These are phyloP conservation scores for Oedothorax gibbosus DNA, from an alignment of 1,140 invertebrate genomes.

Conservation along the genomic window DNA sequence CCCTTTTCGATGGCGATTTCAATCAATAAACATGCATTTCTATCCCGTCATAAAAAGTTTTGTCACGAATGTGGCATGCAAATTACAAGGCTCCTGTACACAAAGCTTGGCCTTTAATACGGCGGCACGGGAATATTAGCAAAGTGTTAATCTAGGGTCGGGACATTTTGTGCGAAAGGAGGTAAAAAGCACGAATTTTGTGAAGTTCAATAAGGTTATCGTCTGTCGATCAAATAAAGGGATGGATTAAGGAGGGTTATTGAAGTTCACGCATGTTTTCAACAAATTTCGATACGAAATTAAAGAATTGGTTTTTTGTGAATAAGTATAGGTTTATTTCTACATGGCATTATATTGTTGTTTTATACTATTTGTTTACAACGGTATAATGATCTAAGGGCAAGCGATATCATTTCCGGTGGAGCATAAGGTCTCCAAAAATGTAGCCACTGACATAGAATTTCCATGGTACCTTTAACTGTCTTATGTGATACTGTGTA, in stretches of 20 bases:
- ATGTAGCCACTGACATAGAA: too few species aligned
- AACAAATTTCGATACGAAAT: too few species aligned
- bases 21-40: neutral
- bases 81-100: neutral
- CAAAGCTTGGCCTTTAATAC: neutral
- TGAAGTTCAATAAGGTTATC: neutral
- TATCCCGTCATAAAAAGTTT: neutral
- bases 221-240: neutral
- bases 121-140: neutral
- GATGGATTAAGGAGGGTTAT: neutral
- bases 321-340: too few species aligned
- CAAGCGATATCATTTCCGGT: too few species aligned
- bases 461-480: too few species aligned
- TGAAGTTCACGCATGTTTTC: neutral
- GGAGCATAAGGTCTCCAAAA: too few species aligned
- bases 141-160: conserved; percentile 16
- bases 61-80: neutral
- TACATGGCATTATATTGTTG: too few species aligned
- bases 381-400: too few species aligned
- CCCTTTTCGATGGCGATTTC: neutral
- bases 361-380: too few species aligned
- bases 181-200: conserved; percentile 23
- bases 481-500: too few species aligned
- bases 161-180: conserved; percentile 7
- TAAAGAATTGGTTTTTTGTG: too few species aligned